A percentile compares a stretch with the other conserved stretches of the same genome.
Evolutionary conservation across 2,888 invertebrate species (phyloP).

Genomic region (Phorcus lineatus): DNA sequence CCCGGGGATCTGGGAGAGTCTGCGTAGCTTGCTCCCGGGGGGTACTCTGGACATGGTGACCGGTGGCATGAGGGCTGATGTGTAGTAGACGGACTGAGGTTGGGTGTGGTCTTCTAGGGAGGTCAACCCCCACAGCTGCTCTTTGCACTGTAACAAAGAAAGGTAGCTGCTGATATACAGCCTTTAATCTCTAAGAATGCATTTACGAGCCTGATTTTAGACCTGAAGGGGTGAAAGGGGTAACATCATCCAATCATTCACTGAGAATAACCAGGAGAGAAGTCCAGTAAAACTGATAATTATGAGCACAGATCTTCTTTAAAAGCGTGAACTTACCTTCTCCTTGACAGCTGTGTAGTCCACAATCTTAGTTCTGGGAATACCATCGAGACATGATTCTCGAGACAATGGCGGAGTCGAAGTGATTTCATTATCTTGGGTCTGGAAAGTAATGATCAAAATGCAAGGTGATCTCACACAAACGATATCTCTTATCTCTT

Average conservation of each 20-base stretch:
- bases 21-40: conserved; percentile 52
- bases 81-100: conserved; percentile 44
- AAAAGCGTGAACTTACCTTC: not conserved
- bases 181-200: no score
- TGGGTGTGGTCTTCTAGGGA: not conserved
- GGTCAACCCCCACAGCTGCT: conserved; percentile 13
- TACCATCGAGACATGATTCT: not conserved
- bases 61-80: conserved; percentile 61
- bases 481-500: no score
- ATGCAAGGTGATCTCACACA: no score
- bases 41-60: conserved; percentile 40
- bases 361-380: no score
- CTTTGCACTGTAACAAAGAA: not conserved
- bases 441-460: not conserved
- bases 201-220: no score
- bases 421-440: not conserved
- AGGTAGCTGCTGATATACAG: not conserved
- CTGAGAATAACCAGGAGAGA: no score
- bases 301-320: no score
- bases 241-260: no score
- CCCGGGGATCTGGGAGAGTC: conserved; percentile 59
- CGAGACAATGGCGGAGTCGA: not conserved
- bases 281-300: no score
- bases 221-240: no score
- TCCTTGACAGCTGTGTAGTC: not conserved